phyloP scores from a whole-genome alignment of 2,888 invertebrate species.

The Cartodere bifasciata region DNA sequence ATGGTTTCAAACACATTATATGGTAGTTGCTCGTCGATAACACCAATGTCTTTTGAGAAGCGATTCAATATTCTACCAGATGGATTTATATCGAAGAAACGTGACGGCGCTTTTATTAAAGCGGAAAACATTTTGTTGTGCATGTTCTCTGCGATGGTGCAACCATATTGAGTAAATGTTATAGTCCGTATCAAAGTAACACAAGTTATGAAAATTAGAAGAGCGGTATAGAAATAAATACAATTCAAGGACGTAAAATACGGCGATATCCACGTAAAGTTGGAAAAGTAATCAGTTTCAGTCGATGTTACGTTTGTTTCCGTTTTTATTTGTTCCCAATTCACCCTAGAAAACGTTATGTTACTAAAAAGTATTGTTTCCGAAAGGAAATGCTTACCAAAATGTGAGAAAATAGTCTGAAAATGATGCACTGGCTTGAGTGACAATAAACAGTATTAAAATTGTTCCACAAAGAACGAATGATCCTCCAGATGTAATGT shows the following conservation, averaged over 20 bases:
- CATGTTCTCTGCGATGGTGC: conserved; percentile 38
- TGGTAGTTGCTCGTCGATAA: conserved; percentile 38
- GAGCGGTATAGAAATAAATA: conserved; percentile 8
- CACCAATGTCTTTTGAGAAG: conserved; percentile 54
- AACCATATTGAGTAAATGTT: conserved; percentile 37
- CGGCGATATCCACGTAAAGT: too few relatives aligned
- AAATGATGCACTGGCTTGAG: conserved; percentile 59
- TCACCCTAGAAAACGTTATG: conserved; percentile 22
- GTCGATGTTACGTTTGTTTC: too few relatives aligned
- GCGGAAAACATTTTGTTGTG: conserved; percentile 38
- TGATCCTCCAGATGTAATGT: conserved; percentile 60
- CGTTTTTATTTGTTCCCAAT: conserved; percentile 15
- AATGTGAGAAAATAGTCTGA: conserved; percentile 70
- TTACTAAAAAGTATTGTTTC: too few relatives aligned
- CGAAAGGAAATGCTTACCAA: too few relatives aligned
- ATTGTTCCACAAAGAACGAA: conserved; percentile 46
- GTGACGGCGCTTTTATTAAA: conserved; percentile 46
- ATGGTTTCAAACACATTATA: too few relatives aligned
- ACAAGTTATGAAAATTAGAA: conserved; percentile 24
- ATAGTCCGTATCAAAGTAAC: conserved; percentile 33
- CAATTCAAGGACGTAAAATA: too few relatives aligned
- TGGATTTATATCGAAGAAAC: conserved; percentile 54
- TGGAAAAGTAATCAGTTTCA: too few relatives aligned
- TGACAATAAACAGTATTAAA: conserved; percentile 47
- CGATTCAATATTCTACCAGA: conserved; percentile 48